Evolutionary conservation across 2,797 vertebrate genomes (phyloP).

Genomic region (Coluber constrictor): DNA sequence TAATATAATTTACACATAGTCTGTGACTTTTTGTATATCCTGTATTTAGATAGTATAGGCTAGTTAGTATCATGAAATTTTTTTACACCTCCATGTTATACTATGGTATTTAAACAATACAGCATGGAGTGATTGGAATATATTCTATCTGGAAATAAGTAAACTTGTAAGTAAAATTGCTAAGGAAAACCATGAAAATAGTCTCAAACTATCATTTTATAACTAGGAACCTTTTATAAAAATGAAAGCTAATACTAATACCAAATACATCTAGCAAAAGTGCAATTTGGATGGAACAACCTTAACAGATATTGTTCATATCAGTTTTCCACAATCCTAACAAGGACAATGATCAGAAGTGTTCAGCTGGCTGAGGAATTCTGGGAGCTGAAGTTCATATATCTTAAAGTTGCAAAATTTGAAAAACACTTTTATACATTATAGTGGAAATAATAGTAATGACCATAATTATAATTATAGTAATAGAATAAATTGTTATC

Average conservation of each 20-base stretch:
- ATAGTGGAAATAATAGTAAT: not conserved
- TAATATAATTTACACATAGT: not conserved
- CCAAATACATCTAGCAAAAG: not conserved
- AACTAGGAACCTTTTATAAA: not conserved
- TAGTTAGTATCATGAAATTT: not conserved
- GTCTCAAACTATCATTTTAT: not conserved
- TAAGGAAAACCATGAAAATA: not conserved
- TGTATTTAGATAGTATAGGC: not conserved
- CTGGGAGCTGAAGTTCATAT: not conserved
- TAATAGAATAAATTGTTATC: not conserved
- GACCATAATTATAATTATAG: not conserved
- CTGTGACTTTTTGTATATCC: not conserved
- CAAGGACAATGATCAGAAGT: not conserved
- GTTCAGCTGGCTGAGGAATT: not conserved
- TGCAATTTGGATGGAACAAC: not conserved
- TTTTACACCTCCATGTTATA: not conserved
- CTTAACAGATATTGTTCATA: not conserved
- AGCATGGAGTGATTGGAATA: not conserved
- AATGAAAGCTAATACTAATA: not conserved
- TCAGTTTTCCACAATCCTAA: not conserved
- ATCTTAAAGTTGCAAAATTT: not conserved
- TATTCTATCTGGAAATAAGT: not conserved
- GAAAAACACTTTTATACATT: not conserved
- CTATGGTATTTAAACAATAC: not conserved
- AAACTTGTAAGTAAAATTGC: not conserved